Percentiles rank a stretch among this genome's conserved stretches.
Conservation (phyloP, 2,797 vertebrate genomes). For the Gymnocypris eckloni region DNA sequence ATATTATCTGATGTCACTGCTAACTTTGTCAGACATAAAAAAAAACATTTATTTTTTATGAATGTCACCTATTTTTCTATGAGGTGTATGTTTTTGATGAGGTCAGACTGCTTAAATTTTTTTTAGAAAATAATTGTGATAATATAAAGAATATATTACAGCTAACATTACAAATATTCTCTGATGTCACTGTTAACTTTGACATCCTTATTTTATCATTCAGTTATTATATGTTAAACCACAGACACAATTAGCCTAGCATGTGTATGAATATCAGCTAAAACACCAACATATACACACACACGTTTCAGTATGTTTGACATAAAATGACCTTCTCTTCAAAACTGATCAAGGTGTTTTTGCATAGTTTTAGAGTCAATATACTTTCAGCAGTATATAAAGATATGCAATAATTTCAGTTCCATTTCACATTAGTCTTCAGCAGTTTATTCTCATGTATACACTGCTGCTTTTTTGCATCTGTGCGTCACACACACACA, state of each 20-base stretch:
- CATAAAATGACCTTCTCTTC: background rate
- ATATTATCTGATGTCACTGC: background rate
- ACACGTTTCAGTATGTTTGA: background rate
- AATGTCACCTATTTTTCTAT: too few species aligned
- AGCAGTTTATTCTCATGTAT: background rate
- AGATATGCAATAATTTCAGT: constrained; percentile 22
- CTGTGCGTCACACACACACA: background rate
- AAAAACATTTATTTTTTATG: background rate
- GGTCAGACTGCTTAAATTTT: background rate
- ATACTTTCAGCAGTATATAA: background rate
- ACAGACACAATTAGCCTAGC: background rate
- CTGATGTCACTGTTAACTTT: background rate
- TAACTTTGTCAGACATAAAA: background rate
- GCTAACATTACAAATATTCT: background rate
- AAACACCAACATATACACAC: background rate
- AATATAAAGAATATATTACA: background rate
- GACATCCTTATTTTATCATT: background rate
- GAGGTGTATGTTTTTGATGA: constrained; percentile 6
- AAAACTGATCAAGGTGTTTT: background rate
- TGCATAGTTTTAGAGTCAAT: constrained; percentile 7
- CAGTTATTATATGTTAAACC: background rate
- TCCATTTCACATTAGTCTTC: constrained; percentile 19
- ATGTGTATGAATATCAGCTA: background rate
- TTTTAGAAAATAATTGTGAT: background rate
- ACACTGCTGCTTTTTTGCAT: background rate